These are phyloP conservation scores for Pocillopora meandrina DNA, from an alignment of 92 coral and sea anemone species.

Conservation along the genomic window DNA sequence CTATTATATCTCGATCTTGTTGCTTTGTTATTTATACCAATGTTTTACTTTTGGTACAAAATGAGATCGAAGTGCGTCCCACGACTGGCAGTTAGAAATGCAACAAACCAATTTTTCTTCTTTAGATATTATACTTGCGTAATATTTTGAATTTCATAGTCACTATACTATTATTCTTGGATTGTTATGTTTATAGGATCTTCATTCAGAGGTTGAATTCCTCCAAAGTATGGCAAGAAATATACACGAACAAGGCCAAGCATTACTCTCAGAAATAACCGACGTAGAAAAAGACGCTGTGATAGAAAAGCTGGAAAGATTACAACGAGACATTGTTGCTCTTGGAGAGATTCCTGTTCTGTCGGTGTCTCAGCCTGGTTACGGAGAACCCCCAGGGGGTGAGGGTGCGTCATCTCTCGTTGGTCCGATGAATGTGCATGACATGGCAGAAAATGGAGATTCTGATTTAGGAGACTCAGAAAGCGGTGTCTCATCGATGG, in stretches of 20 bases:
- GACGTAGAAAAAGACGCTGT: slow-evolving; percentile 51
- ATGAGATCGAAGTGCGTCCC: background rate
- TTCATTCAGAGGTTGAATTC: slow-evolving; percentile 70
- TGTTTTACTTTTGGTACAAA: background rate
- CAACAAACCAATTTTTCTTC: background rate
- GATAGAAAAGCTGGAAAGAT: slow-evolving; percentile 49
- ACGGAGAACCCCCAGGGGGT: background rate
- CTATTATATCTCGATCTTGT: too few species aligned
- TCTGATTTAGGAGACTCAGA: slow-evolving; percentile 84
- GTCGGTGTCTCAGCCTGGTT: background rate
- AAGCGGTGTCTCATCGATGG: slow-evolving; percentile 93
- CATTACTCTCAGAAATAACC: slow-evolving; percentile 49
- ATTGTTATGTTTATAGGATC: slow-evolving; percentile 53
- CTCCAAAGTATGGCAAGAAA: slow-evolving; percentile 61
- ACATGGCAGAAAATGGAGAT: slow-evolving; percentile 44
- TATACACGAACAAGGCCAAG: slow-evolving; percentile 43
- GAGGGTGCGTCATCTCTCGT: slow-evolving; percentile 21
- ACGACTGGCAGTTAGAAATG: background rate
- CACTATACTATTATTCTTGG: background rate
- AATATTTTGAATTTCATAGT: background rate
- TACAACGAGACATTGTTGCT: slow-evolving; percentile 41
- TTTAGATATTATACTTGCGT: background rate
- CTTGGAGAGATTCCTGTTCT: background rate
- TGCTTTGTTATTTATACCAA: background rate
- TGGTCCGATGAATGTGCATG: background rate